Base-by-base conservation (phyloP, 1,140 invertebrate species). In the Drosophila sucinea region DNA sequence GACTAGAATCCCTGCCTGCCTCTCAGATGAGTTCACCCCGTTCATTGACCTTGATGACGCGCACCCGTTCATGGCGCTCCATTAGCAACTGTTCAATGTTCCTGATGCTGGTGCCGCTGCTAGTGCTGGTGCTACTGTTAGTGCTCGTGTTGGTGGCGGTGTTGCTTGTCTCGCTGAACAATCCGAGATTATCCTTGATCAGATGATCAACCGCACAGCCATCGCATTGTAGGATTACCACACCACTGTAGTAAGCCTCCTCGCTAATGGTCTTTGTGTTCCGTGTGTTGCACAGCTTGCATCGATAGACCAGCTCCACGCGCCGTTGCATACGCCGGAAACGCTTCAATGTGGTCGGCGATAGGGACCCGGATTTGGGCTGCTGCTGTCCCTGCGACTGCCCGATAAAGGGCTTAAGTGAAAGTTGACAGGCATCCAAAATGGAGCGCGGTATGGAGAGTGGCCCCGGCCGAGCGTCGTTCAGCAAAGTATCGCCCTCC, bases 171-270 rank as follows among this genome's bases (percentile, higher is more conserved):
- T 27, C 44, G 1, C 94, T 92, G 92, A 98, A 98, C 96, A 97
- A 98, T 30, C 96, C 96, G 4, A 98, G 93, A 93, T 98, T 98
- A 89, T 98, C 97, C 11, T 97, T 97, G 70, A 98, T 98, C 11
- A 98, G 93, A 92, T 98, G 97, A 91, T 97, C 96, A 76, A 97
- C 98, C 65, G 95, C 93, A 91, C 98, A 98, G 3, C 95, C 96
- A 70, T 96, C 94, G 93, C 98, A 98, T 69, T 94, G 95, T 0
- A 98, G 95, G 71, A 98, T 97, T 0, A 98, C 97, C 32, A 98
- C 94, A 29, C 98, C 98, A 90, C 96, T 96, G 61, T 95, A 93
- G 90, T 98, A 98, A 0, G 97, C 96, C 41, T 95, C 75, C 93
- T 97, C 97, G 3, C 97, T 96, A 81, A 98, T 98, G 32, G 94